Evolutionary conservation across 2,797 vertebrate species (phyloP), one percentile per base, ranked within the genome.

Genomic region (Galaxias olidus): DNA sequence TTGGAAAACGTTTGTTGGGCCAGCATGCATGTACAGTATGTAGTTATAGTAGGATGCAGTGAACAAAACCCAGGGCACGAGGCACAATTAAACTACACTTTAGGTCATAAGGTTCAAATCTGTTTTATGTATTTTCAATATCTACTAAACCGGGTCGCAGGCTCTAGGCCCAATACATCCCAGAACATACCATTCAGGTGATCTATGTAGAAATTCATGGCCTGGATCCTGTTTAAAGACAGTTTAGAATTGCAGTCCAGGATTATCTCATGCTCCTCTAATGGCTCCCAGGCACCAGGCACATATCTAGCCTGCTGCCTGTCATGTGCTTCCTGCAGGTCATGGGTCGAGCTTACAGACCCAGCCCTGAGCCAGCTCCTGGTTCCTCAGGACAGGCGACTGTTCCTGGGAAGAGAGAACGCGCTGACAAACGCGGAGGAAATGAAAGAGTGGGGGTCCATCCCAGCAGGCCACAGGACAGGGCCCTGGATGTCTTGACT

Each of bases 291-390:
- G 70, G 74, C 61, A 63, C 13, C n/a, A 30, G 15, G 8, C 45
- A 64, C 47, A 64, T 66, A 56, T 66, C 63, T 53, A 65, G 59
- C 30, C 30, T 30, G 30, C 59, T 40, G 53, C 48, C 68, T 63
- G 44, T 50, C 65, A 73, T 62, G 71, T 61, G 69, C 63, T 60
- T 55, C 63, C 74, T 78, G n/a, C 1, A 43, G 63, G 73, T 80
- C 76, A 71, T 59, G 61, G 71, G 54, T 71, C 53, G 55, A 51
- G 30, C 20, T 66, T 53, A 71, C 20, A 61, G 68, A 76, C 60
- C 20, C 20, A 30, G 42, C 20, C 6, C 48, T 4, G 30, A 50
- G 41, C 59, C 40, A 4, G 47, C 46, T 10, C 40, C 47, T 10
- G 59, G n/a, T 49, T 12, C 59, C 41, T 18, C 30, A 11, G n/a